Base-by-base conservation (phyloP, 2,888 invertebrate genomes). In the Neoascia interrupta region DNA sequence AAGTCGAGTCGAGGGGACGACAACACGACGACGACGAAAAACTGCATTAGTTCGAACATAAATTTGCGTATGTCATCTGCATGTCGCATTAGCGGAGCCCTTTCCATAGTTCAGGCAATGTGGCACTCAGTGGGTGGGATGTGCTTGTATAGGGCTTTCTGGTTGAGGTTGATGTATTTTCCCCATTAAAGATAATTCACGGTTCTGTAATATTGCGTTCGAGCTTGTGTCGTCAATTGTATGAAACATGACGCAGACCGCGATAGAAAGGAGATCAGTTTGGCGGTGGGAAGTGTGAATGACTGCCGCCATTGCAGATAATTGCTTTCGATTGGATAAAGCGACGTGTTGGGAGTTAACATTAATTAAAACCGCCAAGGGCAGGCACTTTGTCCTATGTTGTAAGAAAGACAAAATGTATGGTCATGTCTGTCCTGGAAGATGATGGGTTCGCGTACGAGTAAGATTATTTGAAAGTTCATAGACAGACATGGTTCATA, bases 31-130 rank as follows among this genome's bases (percentile, higher is more conserved):
- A 60, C 43, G 66, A 53, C 76, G 66, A 79, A 79, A 73, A 79
- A 79, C 73, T 79, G 79, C 79, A 79, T 79, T 79, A 79, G 79
- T 79, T 79, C 79, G 66, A 73, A 73, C 79, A 79, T 79, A 79
- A 79, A 79, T 79, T 79, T 79, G 66, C 68, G 79, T 79, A 68
- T 79, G 79, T 79, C 79, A 79, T 79, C 73, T 73, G 79, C 79
- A 79, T 73, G 79, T 73, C 73, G 73, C 79, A 79, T 79, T 79
- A 79, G 79, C 73, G 79, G 47, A 51, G 10, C 47, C 60, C 68
- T 49, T 49, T 31, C 53, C 26, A 68, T 47, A 53, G 61, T 66
- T 21, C 4, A 43, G 61, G 37, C n/a, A n/a, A 43, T 60, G 43
- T 18, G 23, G 34, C 68, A 56, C 26, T 28, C 23, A 36, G 47